Conservation (phyloP, 2,113 vertebrate genomes). For the Gyps fulvus region DNA sequence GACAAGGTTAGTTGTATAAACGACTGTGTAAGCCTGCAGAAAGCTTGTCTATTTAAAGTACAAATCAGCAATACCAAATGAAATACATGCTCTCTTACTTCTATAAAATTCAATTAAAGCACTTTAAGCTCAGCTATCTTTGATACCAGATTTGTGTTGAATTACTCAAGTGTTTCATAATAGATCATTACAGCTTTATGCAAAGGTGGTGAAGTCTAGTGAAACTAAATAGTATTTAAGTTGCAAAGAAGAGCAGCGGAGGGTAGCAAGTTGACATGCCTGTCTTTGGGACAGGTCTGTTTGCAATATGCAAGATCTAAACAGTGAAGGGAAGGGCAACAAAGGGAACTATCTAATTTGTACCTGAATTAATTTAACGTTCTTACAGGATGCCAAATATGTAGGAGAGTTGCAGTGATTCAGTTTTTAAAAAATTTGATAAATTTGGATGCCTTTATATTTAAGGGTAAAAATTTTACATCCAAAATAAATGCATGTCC, state of each 20-base stretch:
- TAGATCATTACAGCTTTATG: neutral
- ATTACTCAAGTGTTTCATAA: neutral
- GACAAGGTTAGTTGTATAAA: neutral
- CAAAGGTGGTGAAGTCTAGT: neutral
- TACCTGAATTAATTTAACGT: neutral
- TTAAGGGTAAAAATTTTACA: neutral
- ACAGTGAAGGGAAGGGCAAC: neutral
- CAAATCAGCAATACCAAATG: neutral
- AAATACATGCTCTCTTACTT: neutral
- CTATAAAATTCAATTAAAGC: neutral
- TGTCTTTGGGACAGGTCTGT: neutral
- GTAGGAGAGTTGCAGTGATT: neutral
- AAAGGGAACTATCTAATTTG: neutral
- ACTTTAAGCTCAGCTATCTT: neutral
- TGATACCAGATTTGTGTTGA: neutral
- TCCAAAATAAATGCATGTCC: neutral
- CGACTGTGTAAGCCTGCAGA: neutral
- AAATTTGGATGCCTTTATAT: neutral
- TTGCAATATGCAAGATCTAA: neutral
- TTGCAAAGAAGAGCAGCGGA: neutral
- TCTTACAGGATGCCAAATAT: neutral
- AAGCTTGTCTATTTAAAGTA: neutral
- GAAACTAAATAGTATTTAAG: neutral
- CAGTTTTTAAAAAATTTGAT: neutral
- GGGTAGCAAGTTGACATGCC: too few species aligned